These are phyloP conservation scores for Grammomys dolichurus DNA, from an alignment of 2,113 vertebrate genomes.

Conservation along the genomic window DNA sequence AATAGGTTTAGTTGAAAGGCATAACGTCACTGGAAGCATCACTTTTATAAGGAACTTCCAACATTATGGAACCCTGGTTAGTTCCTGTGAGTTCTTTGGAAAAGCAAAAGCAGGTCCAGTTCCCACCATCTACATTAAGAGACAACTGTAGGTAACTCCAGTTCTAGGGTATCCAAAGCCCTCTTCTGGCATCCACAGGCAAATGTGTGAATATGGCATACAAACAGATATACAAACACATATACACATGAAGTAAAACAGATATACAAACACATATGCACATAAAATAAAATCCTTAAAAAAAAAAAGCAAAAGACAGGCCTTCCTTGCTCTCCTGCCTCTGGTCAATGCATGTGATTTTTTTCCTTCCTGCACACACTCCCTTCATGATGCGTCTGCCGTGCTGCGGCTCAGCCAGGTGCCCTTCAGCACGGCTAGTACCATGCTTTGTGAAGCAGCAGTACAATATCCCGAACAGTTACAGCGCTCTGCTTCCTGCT, in stretches of 20 bases:
- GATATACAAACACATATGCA: not conserved
- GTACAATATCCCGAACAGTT: not conserved
- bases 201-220: not conserved
- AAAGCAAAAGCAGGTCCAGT: not conserved
- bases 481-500: not conserved
- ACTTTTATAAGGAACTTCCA: not conserved
- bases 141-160: not conserved
- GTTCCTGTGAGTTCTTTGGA: not conserved
- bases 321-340: too few species aligned
- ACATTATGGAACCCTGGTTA: not conserved
- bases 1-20: not conserved
- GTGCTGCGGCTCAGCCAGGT: not conserved
- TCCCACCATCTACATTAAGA: not conserved
- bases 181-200: not conserved
- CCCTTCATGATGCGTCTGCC: not conserved
- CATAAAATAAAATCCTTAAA: not conserved
- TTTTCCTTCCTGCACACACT: not conserved
- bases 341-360: not conserved
- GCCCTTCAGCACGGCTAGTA: not conserved
- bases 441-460: too few species aligned
- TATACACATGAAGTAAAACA: not conserved
- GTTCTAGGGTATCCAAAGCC: not conserved
- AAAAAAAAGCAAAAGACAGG: not conserved
- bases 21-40: not conserved
- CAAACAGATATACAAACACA: not conserved